A percentile compares a stretch with the other conserved stretches of the same genome.
phyloP scores from a whole-genome alignment of 2,797 vertebrate genomes.

The Pitangus sulphuratus region DNA sequence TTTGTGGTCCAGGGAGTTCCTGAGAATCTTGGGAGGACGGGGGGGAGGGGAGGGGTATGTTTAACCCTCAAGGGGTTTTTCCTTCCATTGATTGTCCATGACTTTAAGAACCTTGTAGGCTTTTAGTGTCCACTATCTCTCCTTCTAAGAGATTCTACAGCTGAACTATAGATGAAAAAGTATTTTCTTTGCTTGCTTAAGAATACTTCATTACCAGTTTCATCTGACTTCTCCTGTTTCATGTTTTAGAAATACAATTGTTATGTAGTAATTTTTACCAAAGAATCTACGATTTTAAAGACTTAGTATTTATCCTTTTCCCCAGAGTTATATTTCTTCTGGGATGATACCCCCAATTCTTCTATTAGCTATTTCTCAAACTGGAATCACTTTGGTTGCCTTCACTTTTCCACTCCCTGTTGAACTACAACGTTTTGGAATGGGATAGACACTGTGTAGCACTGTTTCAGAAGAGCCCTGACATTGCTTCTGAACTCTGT shows the following conservation, averaged over 20 bases:
- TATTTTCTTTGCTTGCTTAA: not conserved
- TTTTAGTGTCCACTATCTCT: not conserved
- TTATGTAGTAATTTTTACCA: not conserved
- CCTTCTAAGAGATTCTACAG: not conserved
- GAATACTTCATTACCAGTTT: not conserved
- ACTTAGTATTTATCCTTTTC: not conserved
- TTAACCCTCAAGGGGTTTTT: not conserved
- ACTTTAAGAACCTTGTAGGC: not conserved
- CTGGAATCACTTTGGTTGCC: not conserved
- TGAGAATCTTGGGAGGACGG: fast-evolving
- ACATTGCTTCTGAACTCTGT: not conserved
- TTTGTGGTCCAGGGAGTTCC: not conserved
- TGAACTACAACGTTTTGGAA: not conserved
- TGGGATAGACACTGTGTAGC: not conserved
- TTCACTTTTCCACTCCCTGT: not conserved
- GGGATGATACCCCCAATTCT: not conserved
- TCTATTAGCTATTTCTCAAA: not conserved
- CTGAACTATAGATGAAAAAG: not conserved
- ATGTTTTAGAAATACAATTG: not conserved
- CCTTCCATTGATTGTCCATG: not conserved
- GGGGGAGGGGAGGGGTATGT: not conserved
- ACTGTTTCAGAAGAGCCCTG: not conserved
- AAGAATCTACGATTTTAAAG: not conserved
- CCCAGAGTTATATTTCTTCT: not conserved
- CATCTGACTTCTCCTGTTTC: not conserved